Percentiles rank a stretch among this genome's conserved stretches.
Evolutionary conservation across 2,888 invertebrate genomes (phyloP).

Genomic region (Monopis laevigella): DNA sequence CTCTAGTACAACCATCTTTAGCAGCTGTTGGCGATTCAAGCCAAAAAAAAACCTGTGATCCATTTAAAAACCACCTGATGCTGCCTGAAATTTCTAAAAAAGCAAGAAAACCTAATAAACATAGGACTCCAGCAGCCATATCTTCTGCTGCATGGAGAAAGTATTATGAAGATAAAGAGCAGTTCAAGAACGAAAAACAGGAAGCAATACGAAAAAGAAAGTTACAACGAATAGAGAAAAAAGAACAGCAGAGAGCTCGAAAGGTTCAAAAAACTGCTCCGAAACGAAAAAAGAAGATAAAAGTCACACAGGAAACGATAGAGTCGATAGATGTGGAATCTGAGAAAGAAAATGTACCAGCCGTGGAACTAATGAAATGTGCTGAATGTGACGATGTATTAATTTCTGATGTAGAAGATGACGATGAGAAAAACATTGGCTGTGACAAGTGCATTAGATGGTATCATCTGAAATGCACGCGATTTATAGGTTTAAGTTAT

Average conservation of each 20-base stretch:
- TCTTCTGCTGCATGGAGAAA: no score
- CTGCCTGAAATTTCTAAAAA: no score
- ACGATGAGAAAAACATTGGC: slow-evolving; percentile 21
- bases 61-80: no score
- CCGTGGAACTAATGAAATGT: slow-evolving; percentile 18
- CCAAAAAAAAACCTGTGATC: no score
- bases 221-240: slow-evolving; percentile 19
- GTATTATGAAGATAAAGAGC: slow-evolving; percentile 21
- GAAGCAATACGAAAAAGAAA: slow-evolving; percentile 22
- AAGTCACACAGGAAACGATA: slow-evolving; percentile 6
- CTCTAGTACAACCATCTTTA: no score
- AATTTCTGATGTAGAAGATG: slow-evolving; percentile 24
- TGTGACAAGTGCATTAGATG: no score
- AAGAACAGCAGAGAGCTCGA: slow-evolving; percentile 15
- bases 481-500: slow-evolving; percentile 16
- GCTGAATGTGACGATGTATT: slow-evolving; percentile 20
- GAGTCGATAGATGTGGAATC: slow-evolving; percentile 16
- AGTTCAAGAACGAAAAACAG: slow-evolving; percentile 21
- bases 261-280: slow-evolving; percentile 17
- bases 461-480: slow-evolving; percentile 23
- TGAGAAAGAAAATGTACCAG: slow-evolving; percentile 19
- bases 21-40: no score
- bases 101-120: no score
- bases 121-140: no score
- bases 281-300: slow-evolving; percentile 18